Evolutionary conservation across 1,140 invertebrate species (phyloP).

Genomic region (Drosophila pandora): DNA sequence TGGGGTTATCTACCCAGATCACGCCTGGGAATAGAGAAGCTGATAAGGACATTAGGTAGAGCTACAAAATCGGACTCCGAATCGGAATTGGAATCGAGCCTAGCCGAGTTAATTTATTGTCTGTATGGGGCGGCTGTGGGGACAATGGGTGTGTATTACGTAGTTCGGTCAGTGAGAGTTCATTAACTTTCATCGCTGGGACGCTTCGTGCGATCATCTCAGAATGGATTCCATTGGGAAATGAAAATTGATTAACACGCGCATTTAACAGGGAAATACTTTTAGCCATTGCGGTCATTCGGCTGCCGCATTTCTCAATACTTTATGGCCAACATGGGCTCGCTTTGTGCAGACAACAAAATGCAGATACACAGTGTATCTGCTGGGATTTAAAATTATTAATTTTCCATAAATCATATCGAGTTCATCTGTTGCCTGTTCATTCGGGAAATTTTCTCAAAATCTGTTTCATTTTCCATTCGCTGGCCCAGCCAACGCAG

Average conservation of each 20-base stretch:
- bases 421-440: constrained; percentile 7
- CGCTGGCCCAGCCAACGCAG: constrained; percentile 40
- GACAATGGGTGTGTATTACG: constrained; percentile 34
- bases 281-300: constrained; percentile 56
- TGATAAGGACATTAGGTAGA: constrained; percentile 34
- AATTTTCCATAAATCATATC: constrained; percentile 33
- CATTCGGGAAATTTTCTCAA: constrained; percentile 33
- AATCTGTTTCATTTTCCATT: constrained; percentile 37
- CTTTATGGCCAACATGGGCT: constrained; percentile 52
- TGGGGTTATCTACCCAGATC: constrained; percentile 50
- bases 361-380: constrained; percentile 1
- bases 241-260: constrained; percentile 67
- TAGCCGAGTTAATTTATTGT: constrained; percentile 42
- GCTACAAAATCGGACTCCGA: constrained; percentile 8
- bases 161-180: constrained; percentile 21
- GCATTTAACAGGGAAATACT: constrained; percentile 72
- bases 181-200: constrained; percentile 31
- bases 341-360: constrained; percentile 35
- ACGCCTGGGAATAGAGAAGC: constrained; percentile 24
- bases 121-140: neutral
- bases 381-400: constrained; percentile 45
- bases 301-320: constrained; percentile 75
- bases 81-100: neutral
- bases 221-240: constrained; percentile 15
- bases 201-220: constrained; percentile 19